Evolutionary conservation across 2,888 invertebrate species (phyloP).

Genomic region (Melanchra persicariae): DNA sequence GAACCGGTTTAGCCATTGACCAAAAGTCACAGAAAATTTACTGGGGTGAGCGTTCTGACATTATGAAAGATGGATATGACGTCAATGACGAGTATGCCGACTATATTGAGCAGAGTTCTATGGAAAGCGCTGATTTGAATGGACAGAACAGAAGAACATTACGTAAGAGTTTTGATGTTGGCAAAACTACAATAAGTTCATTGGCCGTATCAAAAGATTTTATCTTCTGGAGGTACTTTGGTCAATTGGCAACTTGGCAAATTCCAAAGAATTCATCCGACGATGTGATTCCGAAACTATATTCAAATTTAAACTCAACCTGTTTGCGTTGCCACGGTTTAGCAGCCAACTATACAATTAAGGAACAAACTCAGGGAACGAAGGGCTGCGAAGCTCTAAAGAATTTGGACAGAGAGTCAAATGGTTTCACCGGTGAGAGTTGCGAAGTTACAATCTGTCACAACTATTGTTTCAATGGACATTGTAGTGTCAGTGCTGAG

Average conservation of each 20-base stretch:
- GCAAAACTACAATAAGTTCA: too few species aligned
- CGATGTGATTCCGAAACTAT: background rate
- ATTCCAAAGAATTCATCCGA: background rate
- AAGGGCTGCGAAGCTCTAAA: background rate
- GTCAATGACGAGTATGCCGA: too few species aligned
- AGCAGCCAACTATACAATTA: background rate
- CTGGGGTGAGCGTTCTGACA: background rate
- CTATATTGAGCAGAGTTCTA: background rate
- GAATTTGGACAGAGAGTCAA: background rate
- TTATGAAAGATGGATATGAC: too few species aligned
- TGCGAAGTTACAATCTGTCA: background rate
- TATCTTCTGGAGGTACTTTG: slow-evolving; percentile 90
- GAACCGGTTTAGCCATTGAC: background rate
- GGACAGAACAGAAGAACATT: slow-evolving; percentile 91
- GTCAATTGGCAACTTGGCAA: slow-evolving; percentile 90
- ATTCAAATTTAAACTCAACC: background rate
- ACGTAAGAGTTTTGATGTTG: background rate
- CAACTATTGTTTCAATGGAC: background rate
- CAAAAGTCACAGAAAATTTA: background rate
- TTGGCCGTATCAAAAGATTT: slow-evolving; percentile 76
- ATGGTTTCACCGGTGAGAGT: background rate
- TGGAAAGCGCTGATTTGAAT: slow-evolving; percentile 86
- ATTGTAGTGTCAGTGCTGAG: too few species aligned
- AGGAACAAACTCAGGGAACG: background rate
- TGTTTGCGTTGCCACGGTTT: background rate